Conservation (phyloP, 2,797 vertebrate genomes). For the Pseudochaenichthys georgianus region DNA sequence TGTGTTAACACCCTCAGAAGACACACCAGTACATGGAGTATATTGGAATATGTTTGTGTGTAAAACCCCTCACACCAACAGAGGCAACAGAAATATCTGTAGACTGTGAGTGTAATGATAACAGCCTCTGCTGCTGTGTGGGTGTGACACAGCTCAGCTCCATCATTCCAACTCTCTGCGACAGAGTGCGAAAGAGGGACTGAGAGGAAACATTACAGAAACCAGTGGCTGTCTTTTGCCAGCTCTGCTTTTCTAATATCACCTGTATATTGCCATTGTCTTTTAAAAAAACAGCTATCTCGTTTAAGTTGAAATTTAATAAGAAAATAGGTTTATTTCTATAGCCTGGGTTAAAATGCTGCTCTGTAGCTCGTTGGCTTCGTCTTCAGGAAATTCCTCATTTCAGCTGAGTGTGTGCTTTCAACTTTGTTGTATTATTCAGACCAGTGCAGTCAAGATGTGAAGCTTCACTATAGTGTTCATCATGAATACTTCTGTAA, state of each 20-base stretch:
- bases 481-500: slow-evolving; percentile 31
- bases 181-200: slow-evolving; percentile 50
- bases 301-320: slow-evolving; percentile 54
- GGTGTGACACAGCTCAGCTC: slow-evolving; percentile 71
- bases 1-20: slow-evolving; percentile 46
- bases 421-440: slow-evolving; percentile 33
- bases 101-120: slow-evolving; percentile 70
- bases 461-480: slow-evolving; percentile 29
- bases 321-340: slow-evolving; percentile 22
- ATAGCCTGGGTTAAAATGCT: slow-evolving; percentile 43
- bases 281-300: slow-evolving; percentile 53
- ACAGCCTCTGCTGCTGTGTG: slow-evolving; percentile 73
- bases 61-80: slow-evolving; percentile 40
- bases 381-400: slow-evolving; percentile 36
- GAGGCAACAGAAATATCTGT: slow-evolving; percentile 64
- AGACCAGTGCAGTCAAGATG: slow-evolving; percentile 17
- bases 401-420: slow-evolving; percentile 44
- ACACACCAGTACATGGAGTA: slow-evolving; percentile 35
- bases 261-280: slow-evolving; percentile 36
- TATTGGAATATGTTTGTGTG: slow-evolving; percentile 10
- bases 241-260: slow-evolving; percentile 52
- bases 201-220: slow-evolving; percentile 56
- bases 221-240: slow-evolving; percentile 53
- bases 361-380: slow-evolving; percentile 26
- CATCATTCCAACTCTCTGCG: slow-evolving; percentile 49